phyloP scores from a whole-genome alignment of 2,113 vertebrate genomes.

The Zosterops japonicus region DNA sequence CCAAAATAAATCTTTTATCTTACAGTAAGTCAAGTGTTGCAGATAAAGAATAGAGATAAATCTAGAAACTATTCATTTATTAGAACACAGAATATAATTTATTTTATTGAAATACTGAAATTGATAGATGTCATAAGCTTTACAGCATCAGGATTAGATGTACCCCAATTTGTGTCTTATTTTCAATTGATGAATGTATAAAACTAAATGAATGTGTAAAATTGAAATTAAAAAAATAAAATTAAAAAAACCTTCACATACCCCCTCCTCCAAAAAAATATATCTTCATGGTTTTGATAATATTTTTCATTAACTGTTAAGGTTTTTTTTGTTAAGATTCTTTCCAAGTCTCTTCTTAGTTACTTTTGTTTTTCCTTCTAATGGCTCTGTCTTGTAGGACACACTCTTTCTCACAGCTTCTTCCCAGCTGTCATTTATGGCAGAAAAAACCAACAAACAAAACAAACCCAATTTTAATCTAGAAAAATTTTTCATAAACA shows the following conservation, averaged over 20 bases:
- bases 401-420: background rate
- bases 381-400: background rate
- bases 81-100: background rate
- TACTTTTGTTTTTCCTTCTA: background rate
- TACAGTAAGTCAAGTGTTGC: background rate
- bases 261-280: accelerated
- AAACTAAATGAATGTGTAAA: background rate
- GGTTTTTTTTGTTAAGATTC: background rate
- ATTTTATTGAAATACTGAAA: background rate
- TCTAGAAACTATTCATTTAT: background rate
- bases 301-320: background rate
- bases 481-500: background rate
- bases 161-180: background rate
- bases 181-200: background rate
- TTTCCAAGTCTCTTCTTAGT: background rate
- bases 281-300: background rate
- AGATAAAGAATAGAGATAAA: background rate
- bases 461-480: background rate
- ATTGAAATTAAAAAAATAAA: background rate
- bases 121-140: background rate
- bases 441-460: background rate
- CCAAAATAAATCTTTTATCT: background rate
- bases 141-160: background rate
- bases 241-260: accelerated
- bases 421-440: background rate